phyloP scores from a whole-genome alignment of 2,113 vertebrate species.

The Anthoscopus minutus region DNA sequence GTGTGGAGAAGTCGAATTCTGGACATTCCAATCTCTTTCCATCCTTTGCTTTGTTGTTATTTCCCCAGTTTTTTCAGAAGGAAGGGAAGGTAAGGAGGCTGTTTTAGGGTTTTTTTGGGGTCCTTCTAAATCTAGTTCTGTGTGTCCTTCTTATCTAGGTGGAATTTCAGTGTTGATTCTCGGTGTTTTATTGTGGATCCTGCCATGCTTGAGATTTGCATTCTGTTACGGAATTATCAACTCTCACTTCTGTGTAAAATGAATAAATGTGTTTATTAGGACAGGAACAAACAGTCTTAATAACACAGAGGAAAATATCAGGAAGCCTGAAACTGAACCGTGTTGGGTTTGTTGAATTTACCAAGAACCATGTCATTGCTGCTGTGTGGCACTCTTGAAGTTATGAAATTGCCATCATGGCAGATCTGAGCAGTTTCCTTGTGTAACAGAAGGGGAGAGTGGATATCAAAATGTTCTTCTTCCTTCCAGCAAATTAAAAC shows the following conservation, averaged over 20 bases:
- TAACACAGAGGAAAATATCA: neutral
- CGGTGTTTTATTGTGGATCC: neutral
- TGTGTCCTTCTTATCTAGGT: neutral
- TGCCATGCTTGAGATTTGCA: neutral
- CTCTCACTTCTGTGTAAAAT: neutral
- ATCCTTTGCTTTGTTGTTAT: neutral
- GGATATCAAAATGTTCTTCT: constrained; percentile 2
- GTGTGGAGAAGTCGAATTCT: neutral
- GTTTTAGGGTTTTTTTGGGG: neutral
- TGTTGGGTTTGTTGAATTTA: neutral
- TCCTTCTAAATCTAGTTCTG: neutral
- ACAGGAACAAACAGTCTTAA: neutral
- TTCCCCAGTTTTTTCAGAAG: neutral
- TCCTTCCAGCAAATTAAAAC: constrained; percentile 8
- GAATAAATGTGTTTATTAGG: neutral
- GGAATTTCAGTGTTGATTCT: neutral
- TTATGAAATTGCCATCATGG: neutral
- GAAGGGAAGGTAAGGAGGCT: neutral
- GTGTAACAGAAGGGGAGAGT: neutral
- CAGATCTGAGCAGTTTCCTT: neutral
- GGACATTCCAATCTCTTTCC: neutral
- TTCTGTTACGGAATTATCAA: neutral
- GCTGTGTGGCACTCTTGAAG: neutral
- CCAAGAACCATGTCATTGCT: accelerated
- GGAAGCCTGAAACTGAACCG: neutral